These are phyloP conservation scores for Florisuga fusca DNA, from an alignment of 2,797 vertebrate species.

Conservation along the genomic window DNA sequence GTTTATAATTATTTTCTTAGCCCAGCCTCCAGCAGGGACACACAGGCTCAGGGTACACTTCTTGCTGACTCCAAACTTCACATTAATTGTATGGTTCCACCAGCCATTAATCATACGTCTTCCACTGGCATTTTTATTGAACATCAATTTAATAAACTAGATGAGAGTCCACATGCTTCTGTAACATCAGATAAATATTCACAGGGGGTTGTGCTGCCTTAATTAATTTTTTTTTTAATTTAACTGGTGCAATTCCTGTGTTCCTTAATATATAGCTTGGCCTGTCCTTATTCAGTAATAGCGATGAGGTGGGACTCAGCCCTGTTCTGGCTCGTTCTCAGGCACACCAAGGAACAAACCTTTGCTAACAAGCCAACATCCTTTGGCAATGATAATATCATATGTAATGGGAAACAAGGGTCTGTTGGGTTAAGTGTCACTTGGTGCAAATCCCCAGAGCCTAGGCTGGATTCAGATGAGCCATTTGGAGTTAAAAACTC, in stretches of 20 bases:
- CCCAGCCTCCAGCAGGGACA: not conserved
- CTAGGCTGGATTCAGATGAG: not conserved
- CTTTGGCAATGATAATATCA: not conserved
- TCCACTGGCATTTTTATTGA: conserved; percentile 66
- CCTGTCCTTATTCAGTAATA: not conserved
- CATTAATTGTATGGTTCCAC: not conserved
- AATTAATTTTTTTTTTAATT: conserved; percentile 48
- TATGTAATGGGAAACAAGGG: not conserved
- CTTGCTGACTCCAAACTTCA: conserved; percentile 54
- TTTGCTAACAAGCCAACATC: not conserved
- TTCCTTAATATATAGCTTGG: conserved; percentile 28
- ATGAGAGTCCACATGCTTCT: conserved; percentile 54
- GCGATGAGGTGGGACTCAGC: not conserved
- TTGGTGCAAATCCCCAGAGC: not conserved
- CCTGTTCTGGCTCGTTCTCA: not conserved
- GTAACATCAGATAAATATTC: conserved; percentile 69
- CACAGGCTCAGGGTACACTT: not conserved
- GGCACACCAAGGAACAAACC: not conserved
- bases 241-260: conserved; percentile 51
- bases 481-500: not conserved
- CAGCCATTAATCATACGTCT: conserved; percentile 60
- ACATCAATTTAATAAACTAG: conserved; percentile 73
- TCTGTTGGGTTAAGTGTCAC: not conserved
- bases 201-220: conserved; percentile 41
- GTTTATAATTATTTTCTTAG: not conserved